Percentiles rank a stretch among this genome's conserved stretches.
These are phyloP conservation scores for Zygaena filipendulae DNA, from an alignment of 2,888 invertebrate species.

Conservation along the genomic window DNA sequence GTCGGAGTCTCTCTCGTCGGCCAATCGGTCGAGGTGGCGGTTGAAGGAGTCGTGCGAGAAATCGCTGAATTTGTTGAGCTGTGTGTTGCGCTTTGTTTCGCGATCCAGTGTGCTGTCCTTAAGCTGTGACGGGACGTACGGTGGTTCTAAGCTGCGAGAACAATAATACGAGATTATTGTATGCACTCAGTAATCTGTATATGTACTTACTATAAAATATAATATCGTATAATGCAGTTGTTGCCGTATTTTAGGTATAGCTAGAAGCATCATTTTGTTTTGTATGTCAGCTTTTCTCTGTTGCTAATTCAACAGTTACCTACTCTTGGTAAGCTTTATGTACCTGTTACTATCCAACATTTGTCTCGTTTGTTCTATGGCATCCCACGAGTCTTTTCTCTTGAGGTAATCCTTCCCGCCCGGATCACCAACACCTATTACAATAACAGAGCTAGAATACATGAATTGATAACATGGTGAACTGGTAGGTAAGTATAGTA, in stretches of 20 bases:
- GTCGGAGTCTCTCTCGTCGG: constrained; percentile 51
- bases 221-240: no score
- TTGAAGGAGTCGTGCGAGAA: constrained; percentile 52
- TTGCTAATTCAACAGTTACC: no score
- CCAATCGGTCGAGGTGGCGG: constrained; percentile 49
- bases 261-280: no score
- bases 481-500: no score
- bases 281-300: not conserved
- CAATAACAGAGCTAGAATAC: no score
- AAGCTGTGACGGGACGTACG: constrained; percentile 71
- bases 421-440: constrained; percentile 42
- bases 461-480: no score
- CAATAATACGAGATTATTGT: no score
- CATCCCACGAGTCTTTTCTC: constrained; percentile 84
- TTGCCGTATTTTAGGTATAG: no score
- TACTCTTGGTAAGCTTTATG: no score
- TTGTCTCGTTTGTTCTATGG: constrained; percentile 82
- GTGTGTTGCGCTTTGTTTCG: constrained; percentile 72
- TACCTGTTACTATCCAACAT: constrained; percentile 70
- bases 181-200: no score
- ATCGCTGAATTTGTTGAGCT: constrained; percentile 67
- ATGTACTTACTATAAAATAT: no score
- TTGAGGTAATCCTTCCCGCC: constrained; percentile 41
- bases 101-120: constrained; percentile 63
- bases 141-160: constrained; percentile 77